Percentiles rank a stretch among this genome's conserved stretches.
These are phyloP conservation scores for Diploptera punctata DNA, from an alignment of 2,888 invertebrate species.

Conservation along the genomic window DNA sequence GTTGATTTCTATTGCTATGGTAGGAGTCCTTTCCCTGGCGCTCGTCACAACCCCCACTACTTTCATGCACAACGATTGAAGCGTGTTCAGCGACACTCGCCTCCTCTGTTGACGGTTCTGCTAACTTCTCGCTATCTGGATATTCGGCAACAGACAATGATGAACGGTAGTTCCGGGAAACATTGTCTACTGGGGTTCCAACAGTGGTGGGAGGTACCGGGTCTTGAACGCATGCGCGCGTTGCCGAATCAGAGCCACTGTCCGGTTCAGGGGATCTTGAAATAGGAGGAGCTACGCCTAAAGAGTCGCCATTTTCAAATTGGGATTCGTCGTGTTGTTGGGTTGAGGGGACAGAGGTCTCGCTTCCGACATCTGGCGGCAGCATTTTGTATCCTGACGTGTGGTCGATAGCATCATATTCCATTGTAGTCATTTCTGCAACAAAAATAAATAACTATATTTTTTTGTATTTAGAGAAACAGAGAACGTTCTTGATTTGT, in stretches of 20 bases:
- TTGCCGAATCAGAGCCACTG: slow-evolving; percentile 2
- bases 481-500: too few relatives aligned
- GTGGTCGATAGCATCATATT: background rate
- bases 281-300: slow-evolving; percentile 10
- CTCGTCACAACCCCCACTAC: background rate
- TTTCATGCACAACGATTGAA: too few relatives aligned
- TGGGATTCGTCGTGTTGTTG: slow-evolving; percentile 23
- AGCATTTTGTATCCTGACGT: slow-evolving; percentile 10
- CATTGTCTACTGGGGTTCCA: background rate
- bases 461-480: too few relatives aligned
- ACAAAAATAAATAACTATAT: too few relatives aligned
- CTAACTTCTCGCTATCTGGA: background rate
- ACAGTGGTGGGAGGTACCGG: background rate
- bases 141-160: background rate
- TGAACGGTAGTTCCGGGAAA: background rate
- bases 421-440: background rate
- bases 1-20: background rate
- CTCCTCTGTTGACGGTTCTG: background rate
- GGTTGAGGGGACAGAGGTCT: background rate
- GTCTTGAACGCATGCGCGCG: slow-evolving; percentile 13
- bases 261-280: slow-evolving; percentile 16
- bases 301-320: slow-evolving; percentile 22
- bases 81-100: background rate
- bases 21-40: background rate
- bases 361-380: slow-evolving; percentile 10